These are phyloP conservation scores for Stercorarius parasiticus DNA, from an alignment of 2,113 vertebrate genomes.

Conservation along the genomic window DNA sequence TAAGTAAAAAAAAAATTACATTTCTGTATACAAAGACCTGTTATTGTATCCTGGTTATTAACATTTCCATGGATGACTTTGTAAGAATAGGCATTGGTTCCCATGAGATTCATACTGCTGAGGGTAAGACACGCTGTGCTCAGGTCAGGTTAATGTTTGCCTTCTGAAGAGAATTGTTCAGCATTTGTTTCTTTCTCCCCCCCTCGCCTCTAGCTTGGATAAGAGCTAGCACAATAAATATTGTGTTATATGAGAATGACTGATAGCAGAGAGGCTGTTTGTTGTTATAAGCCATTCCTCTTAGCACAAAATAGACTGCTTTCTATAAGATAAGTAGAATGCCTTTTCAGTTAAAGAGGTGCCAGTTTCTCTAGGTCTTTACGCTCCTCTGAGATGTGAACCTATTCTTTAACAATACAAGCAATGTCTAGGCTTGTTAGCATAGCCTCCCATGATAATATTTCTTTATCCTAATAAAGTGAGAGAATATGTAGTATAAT, in stretches of 20 bases:
- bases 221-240: not conserved
- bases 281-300: slow-evolving; percentile 2
- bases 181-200: not conserved
- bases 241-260: not conserved
- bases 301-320: slow-evolving; percentile 1
- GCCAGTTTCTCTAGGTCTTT: not conserved
- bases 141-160: not conserved
- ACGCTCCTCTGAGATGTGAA: not conserved
- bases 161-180: not conserved
- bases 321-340: slow-evolving; percentile 1
- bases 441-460: not conserved
- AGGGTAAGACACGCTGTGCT: not conserved
- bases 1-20: not conserved
- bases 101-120: not conserved
- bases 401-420: not conserved
- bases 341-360: not conserved
- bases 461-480: slow-evolving; percentile 50
- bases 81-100: not conserved
- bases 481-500: not conserved
- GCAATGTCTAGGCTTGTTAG: slow-evolving; percentile 16
- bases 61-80: not conserved
- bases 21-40: not conserved
- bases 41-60: not conserved
- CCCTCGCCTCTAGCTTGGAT: not conserved
- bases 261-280: not conserved